A percentile compares a stretch with the other conserved stretches of the same genome.
Evolutionary conservation across 2,888 invertebrate genomes (phyloP).

Genomic region (Pandemis heparana): DNA sequence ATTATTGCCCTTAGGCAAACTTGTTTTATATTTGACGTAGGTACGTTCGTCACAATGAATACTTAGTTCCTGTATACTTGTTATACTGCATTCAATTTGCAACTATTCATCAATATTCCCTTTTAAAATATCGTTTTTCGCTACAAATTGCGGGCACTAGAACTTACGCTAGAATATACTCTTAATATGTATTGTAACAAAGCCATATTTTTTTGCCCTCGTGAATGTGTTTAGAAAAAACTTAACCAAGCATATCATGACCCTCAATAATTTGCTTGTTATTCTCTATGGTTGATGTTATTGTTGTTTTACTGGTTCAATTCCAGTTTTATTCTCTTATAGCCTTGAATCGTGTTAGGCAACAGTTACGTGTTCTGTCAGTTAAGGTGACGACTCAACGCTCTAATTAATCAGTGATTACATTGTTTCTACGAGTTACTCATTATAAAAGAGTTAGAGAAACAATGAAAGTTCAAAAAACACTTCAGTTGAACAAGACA

Average conservation of each 20-base stretch:
- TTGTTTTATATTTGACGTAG: too few relatives aligned
- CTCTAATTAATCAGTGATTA: slow-evolving; percentile 12
- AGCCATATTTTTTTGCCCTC: too few relatives aligned
- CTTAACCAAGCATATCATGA: neutral
- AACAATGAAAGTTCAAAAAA: too few relatives aligned
- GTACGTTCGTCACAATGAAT: neutral
- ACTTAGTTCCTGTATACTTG: too few relatives aligned
- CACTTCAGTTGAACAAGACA: too few relatives aligned
- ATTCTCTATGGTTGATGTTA: neutral
- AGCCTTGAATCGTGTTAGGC: slow-evolving; percentile 8
- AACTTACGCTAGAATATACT: too few relatives aligned
- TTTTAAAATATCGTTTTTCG: neutral
- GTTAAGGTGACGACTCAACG: slow-evolving; percentile 18
- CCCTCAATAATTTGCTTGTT: neutral
- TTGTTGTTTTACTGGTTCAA: neutral
- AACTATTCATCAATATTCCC: neutral
- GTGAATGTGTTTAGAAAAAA: neutral
- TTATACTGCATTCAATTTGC: neutral
- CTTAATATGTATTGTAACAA: too few relatives aligned
- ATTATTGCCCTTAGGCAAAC: too few relatives aligned
- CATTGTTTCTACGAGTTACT: slow-evolving; percentile 11
- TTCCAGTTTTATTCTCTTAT: neutral
- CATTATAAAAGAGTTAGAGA: too few relatives aligned
- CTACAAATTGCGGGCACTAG: too few relatives aligned
- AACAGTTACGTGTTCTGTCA: slow-evolving; percentile 14